phyloP scores from a whole-genome alignment of 2,113 vertebrate species.

The Galbula dea region DNA sequence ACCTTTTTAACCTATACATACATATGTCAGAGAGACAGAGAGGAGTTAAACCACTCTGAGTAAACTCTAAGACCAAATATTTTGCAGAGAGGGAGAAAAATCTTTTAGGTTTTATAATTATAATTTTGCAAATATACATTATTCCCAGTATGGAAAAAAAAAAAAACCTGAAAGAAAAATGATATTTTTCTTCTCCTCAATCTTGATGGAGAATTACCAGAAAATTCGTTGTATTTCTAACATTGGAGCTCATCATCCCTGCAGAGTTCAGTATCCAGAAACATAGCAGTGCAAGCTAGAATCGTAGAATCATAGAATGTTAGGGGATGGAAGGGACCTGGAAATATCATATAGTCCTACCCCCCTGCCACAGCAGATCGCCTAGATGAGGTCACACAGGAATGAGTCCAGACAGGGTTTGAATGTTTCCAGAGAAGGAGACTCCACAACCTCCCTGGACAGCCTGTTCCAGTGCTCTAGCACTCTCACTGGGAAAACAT shows the following conservation, averaged over 20 bases:
- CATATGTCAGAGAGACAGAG: background rate
- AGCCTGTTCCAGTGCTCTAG: too few species aligned
- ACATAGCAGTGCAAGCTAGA: background rate
- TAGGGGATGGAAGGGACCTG: too few species aligned
- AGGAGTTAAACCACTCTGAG: background rate
- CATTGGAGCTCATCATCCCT: background rate
- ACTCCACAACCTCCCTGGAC: too few species aligned
- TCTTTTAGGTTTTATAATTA: background rate
- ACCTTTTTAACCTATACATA: background rate
- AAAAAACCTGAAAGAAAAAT: background rate
- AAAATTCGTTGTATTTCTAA: background rate
- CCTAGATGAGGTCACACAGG: too few species aligned
- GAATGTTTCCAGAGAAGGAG: too few species aligned
- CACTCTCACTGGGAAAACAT: too few species aligned
- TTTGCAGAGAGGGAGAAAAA: background rate
- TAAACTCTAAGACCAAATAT: background rate
- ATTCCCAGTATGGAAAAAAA: background rate
- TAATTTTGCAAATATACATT: background rate
- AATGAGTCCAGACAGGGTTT: too few species aligned
- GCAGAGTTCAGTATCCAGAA: background rate
- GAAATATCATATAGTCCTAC: too few species aligned
- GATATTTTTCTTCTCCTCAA: background rate
- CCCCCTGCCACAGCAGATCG: too few species aligned
- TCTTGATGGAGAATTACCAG: background rate
- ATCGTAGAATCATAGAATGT: too few species aligned